Evolutionary conservation across 2,113 vertebrate species (phyloP).

Genomic region (Platysternon megacephalum): DNA sequence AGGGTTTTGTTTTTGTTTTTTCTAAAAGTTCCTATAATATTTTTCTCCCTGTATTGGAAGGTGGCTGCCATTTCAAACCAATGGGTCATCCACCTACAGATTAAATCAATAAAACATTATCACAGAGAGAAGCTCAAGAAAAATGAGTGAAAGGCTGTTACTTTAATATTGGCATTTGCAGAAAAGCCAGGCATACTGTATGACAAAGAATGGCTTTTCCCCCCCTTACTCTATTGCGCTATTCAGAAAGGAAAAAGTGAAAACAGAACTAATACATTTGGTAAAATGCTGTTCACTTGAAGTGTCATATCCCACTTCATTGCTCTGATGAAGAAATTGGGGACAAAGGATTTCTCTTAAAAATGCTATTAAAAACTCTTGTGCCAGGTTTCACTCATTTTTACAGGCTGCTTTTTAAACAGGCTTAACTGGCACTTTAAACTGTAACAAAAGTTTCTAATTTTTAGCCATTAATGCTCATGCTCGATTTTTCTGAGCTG

Average conservation of each 20-base stretch:
- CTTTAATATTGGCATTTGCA: not conserved
- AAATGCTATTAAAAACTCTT: not conserved
- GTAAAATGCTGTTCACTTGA: constrained; percentile 8
- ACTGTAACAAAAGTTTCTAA: not conserved
- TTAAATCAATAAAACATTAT: not conserved
- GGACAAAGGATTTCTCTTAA: not conserved
- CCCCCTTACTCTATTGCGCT: not conserved
- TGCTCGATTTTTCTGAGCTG: not conserved
- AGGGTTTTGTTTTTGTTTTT: not conserved
- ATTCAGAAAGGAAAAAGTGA: not conserved
- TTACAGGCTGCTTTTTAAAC: constrained; percentile 5
- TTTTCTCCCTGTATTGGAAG: not conserved
- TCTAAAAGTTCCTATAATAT: not conserved
- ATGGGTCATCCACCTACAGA: not conserved
- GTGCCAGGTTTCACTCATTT: not conserved
- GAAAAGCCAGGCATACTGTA: not conserved
- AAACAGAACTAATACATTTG: not conserved
- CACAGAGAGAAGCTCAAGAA: not conserved
- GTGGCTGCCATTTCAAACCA: not conserved
- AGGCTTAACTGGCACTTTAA: not conserved
- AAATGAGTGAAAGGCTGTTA: not conserved
- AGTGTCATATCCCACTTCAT: constrained; percentile 16
- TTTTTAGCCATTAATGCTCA: not conserved
- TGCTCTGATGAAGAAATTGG: constrained; percentile 28
- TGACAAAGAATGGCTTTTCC: not conserved